phyloP scores from a whole-genome alignment of 2,113 vertebrate genomes.

The Falco punctatus region DNA sequence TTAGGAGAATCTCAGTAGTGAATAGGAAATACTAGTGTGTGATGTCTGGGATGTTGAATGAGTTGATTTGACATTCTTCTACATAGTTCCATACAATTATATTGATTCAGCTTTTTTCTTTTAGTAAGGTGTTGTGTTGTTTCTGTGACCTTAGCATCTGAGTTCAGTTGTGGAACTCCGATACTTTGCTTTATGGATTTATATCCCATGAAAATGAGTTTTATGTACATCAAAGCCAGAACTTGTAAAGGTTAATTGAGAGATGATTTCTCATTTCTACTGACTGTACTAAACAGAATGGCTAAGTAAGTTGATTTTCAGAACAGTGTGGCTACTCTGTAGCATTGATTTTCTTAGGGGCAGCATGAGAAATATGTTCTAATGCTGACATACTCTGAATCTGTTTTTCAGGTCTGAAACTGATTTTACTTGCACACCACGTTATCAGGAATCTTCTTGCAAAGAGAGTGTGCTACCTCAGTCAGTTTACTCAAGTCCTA shows the following conservation, averaged over 20 bases:
- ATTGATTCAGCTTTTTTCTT: background rate
- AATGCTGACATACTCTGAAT: background rate
- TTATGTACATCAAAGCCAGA: background rate
- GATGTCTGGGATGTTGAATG: background rate
- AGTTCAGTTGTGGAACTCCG: background rate
- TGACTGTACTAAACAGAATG: background rate
- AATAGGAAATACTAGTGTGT: background rate
- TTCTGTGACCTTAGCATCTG: background rate
- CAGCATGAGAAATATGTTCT: background rate
- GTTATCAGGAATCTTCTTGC: slow-evolving; percentile 42
- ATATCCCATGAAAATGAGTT: background rate
- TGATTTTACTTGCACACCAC: background rate
- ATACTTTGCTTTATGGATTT: background rate
- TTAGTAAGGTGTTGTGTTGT: background rate
- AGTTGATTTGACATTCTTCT: background rate
- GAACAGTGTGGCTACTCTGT: background rate
- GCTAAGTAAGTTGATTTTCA: background rate
- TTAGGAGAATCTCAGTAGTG: background rate
- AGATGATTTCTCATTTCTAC: background rate
- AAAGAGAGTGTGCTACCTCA: slow-evolving; percentile 67
- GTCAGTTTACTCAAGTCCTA: slow-evolving; percentile 76
- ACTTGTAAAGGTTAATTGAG: background rate
- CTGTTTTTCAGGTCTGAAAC: slow-evolving; percentile 67
- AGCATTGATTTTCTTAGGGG: background rate
- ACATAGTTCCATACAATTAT: background rate